Conservation (phyloP, 2,888 invertebrate genomes). For the Deroplatys truncata region DNA sequence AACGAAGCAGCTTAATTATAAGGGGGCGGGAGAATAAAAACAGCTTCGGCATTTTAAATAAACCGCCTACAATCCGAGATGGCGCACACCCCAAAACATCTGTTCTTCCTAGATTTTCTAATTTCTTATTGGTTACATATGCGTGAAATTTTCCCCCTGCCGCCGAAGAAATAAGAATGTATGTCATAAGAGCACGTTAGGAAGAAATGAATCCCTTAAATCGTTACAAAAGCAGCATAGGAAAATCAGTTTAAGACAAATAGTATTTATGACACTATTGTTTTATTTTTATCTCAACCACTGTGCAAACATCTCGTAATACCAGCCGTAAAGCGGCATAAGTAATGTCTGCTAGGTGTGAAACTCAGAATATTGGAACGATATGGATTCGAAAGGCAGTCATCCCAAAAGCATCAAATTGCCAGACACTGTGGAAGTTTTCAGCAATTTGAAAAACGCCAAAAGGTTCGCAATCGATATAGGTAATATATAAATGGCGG, state of each 20-base stretch:
- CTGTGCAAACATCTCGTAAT: background rate
- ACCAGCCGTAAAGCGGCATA: constrained; percentile 8
- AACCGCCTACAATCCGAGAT: background rate
- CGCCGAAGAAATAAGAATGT: too few species aligned
- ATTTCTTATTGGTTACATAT: background rate
- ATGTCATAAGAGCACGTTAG: background rate
- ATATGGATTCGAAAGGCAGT: constrained; percentile 38
- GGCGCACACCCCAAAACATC: background rate
- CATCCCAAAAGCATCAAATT: constrained; percentile 50
- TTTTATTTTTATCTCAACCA: background rate
- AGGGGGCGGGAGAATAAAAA: too few species aligned
- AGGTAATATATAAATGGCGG: constrained; percentile 45
- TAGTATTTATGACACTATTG: background rate
- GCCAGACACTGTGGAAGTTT: constrained; percentile 52
- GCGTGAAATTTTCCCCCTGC: background rate
- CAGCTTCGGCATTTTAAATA: background rate
- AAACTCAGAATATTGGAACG: background rate
- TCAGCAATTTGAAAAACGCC: constrained; percentile 60
- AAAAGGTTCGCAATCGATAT: constrained; percentile 65
- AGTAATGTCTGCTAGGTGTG: background rate
- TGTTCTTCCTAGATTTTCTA: background rate
- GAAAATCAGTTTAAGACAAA: background rate
- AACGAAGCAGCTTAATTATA: too few species aligned
- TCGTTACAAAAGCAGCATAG: background rate
- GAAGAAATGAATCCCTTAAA: background rate